Evolutionary conservation across 2,888 invertebrate genomes (phyloP), one percentile per base, ranked within the genome.

Genomic region (Leuctra nigra): DNA sequence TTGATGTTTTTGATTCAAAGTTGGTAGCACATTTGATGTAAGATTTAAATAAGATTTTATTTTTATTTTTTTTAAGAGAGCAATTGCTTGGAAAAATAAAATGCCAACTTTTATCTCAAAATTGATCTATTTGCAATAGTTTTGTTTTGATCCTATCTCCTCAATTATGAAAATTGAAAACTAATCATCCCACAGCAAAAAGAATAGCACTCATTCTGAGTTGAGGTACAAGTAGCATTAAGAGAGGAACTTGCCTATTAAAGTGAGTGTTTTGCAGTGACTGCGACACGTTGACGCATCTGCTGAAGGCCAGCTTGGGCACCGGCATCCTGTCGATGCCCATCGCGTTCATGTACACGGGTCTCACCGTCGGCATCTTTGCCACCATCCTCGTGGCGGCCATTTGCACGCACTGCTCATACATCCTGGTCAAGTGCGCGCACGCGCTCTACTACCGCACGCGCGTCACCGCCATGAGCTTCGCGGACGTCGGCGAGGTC

Each of bases 241-340:
- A 7, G 29, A 29, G 29, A 6, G 29, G 29, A 29, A 29, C 7
- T 29, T 6, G 16, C 54, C 13, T 58, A 14, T 20, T 55, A 6
- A 14, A 13, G 9, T 9, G 44, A 22, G 29, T 16, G 62, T n/a
- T 63, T 62, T 60, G n/a, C 73, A 95, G 94, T 62, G 90, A 93
- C 74, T 82, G 83, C 74, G 91, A 92, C 70, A 93, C 94, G 0
- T 76, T 96, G 64, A 92, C 93, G 64, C 95, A 97, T 78, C 79
- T 98, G 62, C 76, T 97, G 66, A 98, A 97, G 73, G 96, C 95
- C 4, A 94, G 95, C 33, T 80, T 98, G 57, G 98, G 98, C 23
- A 96, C 96, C 7, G 98, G 98, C 46, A 94, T 98, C 68, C 78
- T 98, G 63, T 81, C 96, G 1, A 92, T 98, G 90, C 97, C 97